Base-by-base conservation (phyloP, 1,140 invertebrate genomes). In the Trichonephila inaurata region DNA sequence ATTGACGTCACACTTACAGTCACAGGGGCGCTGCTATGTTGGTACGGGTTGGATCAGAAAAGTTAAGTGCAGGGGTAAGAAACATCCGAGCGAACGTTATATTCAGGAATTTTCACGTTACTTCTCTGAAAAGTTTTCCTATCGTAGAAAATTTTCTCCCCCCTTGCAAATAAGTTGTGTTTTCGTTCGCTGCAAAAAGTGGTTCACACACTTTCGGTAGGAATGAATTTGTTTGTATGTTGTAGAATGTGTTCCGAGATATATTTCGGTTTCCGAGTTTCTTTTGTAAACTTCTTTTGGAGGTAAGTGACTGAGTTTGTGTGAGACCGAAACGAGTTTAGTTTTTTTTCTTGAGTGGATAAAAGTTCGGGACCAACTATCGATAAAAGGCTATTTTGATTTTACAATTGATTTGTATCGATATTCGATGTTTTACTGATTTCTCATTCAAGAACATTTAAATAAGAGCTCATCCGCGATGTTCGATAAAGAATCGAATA, bases 1-100 rank as follows among this genome's bases (percentile, higher is more conserved):
- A 93, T 93, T 93, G 92, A 93, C 92, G 92, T 93, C 92, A 93
- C 28, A 66, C 66, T 69, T 72, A 87, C 91, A 92, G 91, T 87
- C 91, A 92, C 82, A 87, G 83, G 91, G 61, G 81, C 92, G 92
- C 85, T 69, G 85, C 92, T 86, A 93, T 93, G 60, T 93, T 93
- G 85, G 51, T 21, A 21, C 16, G 51, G 86, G 92, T 61, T 88
- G 66, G 64, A 89, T 18, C 69, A 69, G 66, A 72, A 85, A 72
- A 66, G 90, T 85, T 61, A 87, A 60, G 61, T 72, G 60, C 91
- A 69, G 64, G 83, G 60, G 89, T 33, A 58, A 28, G 62, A 86
- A 92, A 92, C 91, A 87, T n/a, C 64, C 64, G 64, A 85, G 40
- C 60, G 82, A 51, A 24, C 28, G 77, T 60, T 44, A 58, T 87